These are phyloP conservation scores for Ceratoteleas bidentatus DNA, from an alignment of 1,140 invertebrate species.

Conservation along the genomic window DNA sequence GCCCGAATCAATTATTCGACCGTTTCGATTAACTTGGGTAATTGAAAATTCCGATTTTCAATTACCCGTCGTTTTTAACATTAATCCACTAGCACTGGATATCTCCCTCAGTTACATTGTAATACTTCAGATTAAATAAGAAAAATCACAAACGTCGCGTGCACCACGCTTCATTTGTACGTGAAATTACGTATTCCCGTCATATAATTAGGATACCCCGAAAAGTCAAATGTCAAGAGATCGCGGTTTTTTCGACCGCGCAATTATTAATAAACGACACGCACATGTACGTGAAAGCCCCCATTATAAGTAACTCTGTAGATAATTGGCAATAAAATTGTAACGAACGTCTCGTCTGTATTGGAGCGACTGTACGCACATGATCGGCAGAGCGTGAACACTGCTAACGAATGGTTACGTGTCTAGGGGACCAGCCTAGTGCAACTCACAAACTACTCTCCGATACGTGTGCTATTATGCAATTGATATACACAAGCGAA, in stretches of 20 bases:
- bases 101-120: not conserved
- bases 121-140: not conserved
- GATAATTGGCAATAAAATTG: constrained; percentile 64
- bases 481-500: constrained; percentile 52
- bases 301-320: constrained; percentile 40
- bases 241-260: not conserved
- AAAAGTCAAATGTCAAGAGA: not conserved
- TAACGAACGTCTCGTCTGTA: constrained; percentile 43
- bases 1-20: too few relatives aligned
- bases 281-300: constrained; percentile 10
- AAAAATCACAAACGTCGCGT: not conserved
- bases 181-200: not conserved
- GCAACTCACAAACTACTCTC: constrained; percentile 60
- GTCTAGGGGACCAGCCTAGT: constrained; percentile 56
- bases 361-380: constrained; percentile 38
- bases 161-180: too few relatives aligned
- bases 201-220: not conserved
- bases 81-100: too few relatives aligned
- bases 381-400: constrained; percentile 61
- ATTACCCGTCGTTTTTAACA: too few relatives aligned
- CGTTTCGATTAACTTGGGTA: too few relatives aligned
- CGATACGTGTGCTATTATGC: constrained; percentile 57
- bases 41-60: too few relatives aligned
- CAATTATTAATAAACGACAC: constrained; percentile 23
- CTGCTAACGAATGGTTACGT: constrained; percentile 69